phyloP scores from a whole-genome alignment of 2,797 vertebrate genomes.

The Melanotaenia boesemani region DNA sequence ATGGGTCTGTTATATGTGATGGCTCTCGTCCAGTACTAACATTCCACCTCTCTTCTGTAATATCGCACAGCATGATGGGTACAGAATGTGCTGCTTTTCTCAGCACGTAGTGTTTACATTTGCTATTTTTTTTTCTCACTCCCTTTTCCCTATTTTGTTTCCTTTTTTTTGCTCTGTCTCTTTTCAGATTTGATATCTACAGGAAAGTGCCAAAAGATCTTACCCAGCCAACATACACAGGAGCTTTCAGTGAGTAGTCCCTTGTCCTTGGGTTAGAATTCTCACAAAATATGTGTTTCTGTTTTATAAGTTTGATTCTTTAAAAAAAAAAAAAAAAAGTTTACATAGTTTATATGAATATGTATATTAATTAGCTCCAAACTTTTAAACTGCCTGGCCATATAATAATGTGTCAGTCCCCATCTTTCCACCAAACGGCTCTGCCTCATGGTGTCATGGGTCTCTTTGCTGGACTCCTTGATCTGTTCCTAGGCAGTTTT shows the following conservation, averaged over 20 bases:
- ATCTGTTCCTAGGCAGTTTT: background rate
- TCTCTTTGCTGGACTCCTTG: background rate
- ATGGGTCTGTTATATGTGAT: slow-evolving; percentile 65
- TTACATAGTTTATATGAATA: background rate
- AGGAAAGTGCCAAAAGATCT: slow-evolving; percentile 99
- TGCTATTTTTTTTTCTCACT: slow-evolving; percentile 38
- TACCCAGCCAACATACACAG: slow-evolving; percentile 98
- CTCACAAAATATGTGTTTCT: background rate
- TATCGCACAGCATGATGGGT: slow-evolving; percentile 74
- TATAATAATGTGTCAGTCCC: background rate
- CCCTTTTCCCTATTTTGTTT: slow-evolving; percentile 24
- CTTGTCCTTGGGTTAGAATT: background rate
- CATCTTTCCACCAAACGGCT: background rate
- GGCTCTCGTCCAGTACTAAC: slow-evolving; percentile 78
- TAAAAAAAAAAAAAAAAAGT: background rate
- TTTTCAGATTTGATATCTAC: slow-evolving; percentile 98
- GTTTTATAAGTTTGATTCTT: background rate
- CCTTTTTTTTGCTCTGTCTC: slow-evolving; percentile 34
- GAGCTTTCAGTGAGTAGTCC: slow-evolving; percentile 95
- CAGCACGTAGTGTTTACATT: slow-evolving; percentile 73
- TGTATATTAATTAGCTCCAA: background rate
- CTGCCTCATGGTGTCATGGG: background rate
- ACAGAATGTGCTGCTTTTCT: slow-evolving; percentile 80
- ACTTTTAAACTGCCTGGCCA: background rate
- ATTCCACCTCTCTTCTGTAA: slow-evolving; percentile 81